Conservation (phyloP, 2,113 vertebrate species). For the Sebastes fasciatus region DNA sequence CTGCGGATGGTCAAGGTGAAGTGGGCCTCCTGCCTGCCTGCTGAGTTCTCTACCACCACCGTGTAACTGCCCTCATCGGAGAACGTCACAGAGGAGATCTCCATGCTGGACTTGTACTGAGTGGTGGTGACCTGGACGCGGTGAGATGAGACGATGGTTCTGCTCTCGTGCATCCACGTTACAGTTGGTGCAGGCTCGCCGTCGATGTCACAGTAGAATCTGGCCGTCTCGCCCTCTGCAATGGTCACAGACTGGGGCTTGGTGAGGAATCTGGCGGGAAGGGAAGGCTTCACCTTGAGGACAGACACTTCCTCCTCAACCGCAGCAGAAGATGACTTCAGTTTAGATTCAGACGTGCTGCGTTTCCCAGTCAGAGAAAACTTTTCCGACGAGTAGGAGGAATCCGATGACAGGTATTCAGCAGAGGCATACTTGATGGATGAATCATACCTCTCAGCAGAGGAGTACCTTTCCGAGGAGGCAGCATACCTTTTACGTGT, state of each 20-base stretch:
- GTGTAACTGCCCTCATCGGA: conserved; percentile 94
- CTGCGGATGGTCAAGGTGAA: conserved; percentile 92
- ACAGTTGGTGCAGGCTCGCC: conserved; percentile 93
- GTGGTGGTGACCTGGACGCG: conserved; percentile 89
- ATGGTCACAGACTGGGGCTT: conserved; percentile 93
- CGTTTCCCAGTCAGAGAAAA: conserved; percentile 64
- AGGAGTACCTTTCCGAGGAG: conserved; percentile 80
- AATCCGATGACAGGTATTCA: conserved; percentile 82
- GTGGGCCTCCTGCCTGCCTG: conserved; percentile 92
- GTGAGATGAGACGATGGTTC: conserved; percentile 85
- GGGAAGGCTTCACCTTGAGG: conserved; percentile 88
- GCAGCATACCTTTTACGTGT: conserved; percentile 86
- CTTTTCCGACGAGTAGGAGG: conserved; percentile 76
- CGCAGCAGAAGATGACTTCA: conserved; percentile 79
- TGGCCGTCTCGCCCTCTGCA: conserved; percentile 90
- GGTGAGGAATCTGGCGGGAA: conserved; percentile 93
- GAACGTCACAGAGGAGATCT: conserved; percentile 90
- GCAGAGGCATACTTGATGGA: conserved; percentile 79
- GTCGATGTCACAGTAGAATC: conserved; percentile 95
- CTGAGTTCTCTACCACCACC: conserved; percentile 93
- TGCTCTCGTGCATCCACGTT: conserved; percentile 88
- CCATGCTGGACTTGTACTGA: conserved; percentile 95
- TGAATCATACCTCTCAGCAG: conserved; percentile 82
- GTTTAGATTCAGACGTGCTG: conserved; percentile 80
- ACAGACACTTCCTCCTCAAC: conserved; percentile 84